These are phyloP conservation scores for Falcaria lacertinaria DNA, from an alignment of 2,888 invertebrate species.

Conservation along the genomic window DNA sequence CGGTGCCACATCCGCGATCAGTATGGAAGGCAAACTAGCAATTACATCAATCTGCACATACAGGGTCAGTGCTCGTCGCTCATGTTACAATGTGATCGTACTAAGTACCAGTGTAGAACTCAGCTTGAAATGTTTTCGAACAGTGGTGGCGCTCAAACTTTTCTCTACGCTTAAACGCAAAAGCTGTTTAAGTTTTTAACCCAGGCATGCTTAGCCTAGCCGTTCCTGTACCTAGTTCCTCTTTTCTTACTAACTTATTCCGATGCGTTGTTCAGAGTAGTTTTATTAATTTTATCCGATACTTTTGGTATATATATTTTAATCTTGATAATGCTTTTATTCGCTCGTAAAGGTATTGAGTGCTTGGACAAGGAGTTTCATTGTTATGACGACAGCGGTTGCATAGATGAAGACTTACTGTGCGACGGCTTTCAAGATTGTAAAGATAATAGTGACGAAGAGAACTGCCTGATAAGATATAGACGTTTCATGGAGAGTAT, in stretches of 20 bases:
- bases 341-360: conserved; percentile 57
- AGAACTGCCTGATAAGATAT: conserved; percentile 73
- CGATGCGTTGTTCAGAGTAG: background rate
- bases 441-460: conserved; percentile 82
- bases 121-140: conserved; percentile 20
- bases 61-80: conserved; percentile 82
- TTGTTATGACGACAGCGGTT: conserved; percentile 80
- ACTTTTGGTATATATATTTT: background rate
- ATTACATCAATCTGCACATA: conserved; percentile 86
- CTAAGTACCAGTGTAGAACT: conserved; percentile 17
- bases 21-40: conserved; percentile 74
- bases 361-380: conserved; percentile 69
- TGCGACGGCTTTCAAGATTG: conserved; percentile 83
- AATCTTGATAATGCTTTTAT: conserved; percentile 16
- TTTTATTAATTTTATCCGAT: background rate
- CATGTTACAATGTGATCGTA: conserved; percentile 8
- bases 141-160: conserved; percentile 18
- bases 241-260: conserved; percentile 7
- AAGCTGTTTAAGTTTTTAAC: conserved; percentile 22
- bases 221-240: conserved; percentile 17
- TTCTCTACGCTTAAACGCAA: conserved; percentile 20
- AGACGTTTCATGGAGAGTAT: conserved; percentile 43
- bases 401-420: conserved; percentile 75
- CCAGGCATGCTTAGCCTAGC: conserved; percentile 40
- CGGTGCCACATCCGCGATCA: conserved; percentile 83